A percentile compares a stretch with the other conserved stretches of the same genome.
Evolutionary conservation across 2,797 vertebrate species (phyloP).

Genomic region (Pelobates cultripes): DNA sequence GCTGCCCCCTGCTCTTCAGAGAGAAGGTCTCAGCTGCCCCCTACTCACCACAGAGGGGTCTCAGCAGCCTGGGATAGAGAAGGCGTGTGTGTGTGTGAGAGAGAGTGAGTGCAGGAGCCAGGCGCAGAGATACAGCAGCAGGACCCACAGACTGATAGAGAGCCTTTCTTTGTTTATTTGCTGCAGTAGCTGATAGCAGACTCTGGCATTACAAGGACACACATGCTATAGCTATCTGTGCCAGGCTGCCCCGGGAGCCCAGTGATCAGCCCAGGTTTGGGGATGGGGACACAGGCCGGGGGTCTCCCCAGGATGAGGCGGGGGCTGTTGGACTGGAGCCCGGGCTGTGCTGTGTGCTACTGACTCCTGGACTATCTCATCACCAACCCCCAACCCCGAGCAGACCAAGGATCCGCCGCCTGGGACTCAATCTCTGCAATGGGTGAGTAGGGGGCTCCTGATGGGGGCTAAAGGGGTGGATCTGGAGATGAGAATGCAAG

Average conservation of each 20-base stretch:
- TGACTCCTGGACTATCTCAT: not conserved
- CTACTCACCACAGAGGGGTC: not conserved
- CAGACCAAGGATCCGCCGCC: constrained; percentile 43
- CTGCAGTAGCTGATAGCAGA: constrained; percentile 46
- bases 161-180: constrained; percentile 38
- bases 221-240: not conserved
- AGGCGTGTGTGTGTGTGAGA: no score
- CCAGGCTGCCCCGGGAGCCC: no score
- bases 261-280: not conserved
- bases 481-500: constrained; percentile 8
- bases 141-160: not conserved
- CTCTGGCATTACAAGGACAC: constrained; percentile 27
- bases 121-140: not conserved
- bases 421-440: constrained; percentile 47
- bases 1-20: no score
- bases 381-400: not conserved
- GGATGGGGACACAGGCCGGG: constrained; percentile 36
- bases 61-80: not conserved
- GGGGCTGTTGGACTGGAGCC: constrained; percentile 29
- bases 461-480: constrained; percentile 13
- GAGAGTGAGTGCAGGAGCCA: no score
- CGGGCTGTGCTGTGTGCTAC: constrained; percentile 31
- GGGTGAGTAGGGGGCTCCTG: constrained; percentile 40
- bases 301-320: constrained; percentile 35
- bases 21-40: no score